phyloP scores from a whole-genome alignment of 1,140 invertebrate genomes.

The Drosophila kanapiae region DNA sequence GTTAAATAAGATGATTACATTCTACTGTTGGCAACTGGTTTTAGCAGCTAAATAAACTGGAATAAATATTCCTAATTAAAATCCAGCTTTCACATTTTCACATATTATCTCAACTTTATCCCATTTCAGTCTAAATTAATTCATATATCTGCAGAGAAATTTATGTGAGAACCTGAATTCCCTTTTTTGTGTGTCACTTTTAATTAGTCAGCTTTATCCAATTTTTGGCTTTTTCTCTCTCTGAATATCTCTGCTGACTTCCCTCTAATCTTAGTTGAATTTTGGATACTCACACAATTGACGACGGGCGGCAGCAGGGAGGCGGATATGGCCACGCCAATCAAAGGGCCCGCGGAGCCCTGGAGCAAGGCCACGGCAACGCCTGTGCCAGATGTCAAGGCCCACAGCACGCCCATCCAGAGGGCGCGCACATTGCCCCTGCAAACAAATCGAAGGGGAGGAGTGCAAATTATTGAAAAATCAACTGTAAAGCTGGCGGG shows the following conservation, averaged over 20 bases:
- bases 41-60: too few relatives aligned
- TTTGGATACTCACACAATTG: conserved; percentile 90
- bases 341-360: conserved; percentile 93
- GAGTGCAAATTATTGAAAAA: conserved; percentile 61
- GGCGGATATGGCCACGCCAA: conserved; percentile 95
- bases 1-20: not conserved
- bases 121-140: not conserved
- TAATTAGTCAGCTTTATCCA: too few relatives aligned
- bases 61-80: not conserved
- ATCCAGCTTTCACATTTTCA: not conserved
- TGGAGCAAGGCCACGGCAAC: conserved; percentile 94
- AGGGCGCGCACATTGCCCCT: conserved; percentile 90
- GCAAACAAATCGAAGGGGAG: conserved; percentile 48
- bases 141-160: not conserved
- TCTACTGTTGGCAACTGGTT: not conserved
- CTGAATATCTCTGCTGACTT: not conserved
- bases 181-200: not conserved
- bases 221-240: not conserved
- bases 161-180: not conserved
- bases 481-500: conserved; percentile 41
- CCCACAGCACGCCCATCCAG: conserved; percentile 91
- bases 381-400: conserved; percentile 90
- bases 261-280: not conserved
- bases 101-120: too few relatives aligned
- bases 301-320: conserved; percentile 94